Evolutionary conservation across 2,113 vertebrate genomes (phyloP).

Genomic region (Sterna hirundo): DNA sequence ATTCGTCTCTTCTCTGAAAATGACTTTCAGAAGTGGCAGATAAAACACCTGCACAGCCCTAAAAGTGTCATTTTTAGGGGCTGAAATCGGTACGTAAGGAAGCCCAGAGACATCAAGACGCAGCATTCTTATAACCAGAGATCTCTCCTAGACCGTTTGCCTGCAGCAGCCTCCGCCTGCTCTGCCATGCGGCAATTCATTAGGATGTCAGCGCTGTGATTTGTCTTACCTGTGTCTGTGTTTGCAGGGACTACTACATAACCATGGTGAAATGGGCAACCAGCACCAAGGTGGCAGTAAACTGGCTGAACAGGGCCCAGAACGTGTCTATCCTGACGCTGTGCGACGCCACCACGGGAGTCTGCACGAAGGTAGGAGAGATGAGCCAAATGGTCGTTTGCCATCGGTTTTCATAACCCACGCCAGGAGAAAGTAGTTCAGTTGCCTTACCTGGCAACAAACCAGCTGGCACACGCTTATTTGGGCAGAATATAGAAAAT

Average conservation of each 20-base stretch:
- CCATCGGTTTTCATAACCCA: rapidly evolving
- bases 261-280: constrained; percentile 99
- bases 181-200: background rate
- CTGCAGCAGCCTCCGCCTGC: background rate
- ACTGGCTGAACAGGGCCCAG: constrained; percentile 96
- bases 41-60: constrained; percentile 20
- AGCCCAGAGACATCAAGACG: background rate
- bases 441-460: background rate
- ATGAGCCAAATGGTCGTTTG: rapidly evolving
- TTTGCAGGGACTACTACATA: constrained; percentile 90
- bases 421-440: rapidly evolving
- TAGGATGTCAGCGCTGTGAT: background rate
- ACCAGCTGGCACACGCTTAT: background rate
- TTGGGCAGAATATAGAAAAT: background rate
- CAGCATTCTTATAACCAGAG: background rate
- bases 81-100: background rate
- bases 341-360: constrained; percentile 93
- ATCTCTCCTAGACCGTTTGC: background rate
- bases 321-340: constrained; percentile 95
- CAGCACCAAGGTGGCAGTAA: constrained; percentile 94
- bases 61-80: background rate
- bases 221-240: background rate
- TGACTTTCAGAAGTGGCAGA: constrained; percentile 6
- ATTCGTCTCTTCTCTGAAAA: background rate
- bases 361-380: constrained; percentile 90